Evolutionary conservation across 2,797 vertebrate species (phyloP).

Genomic region (Chloroceryle inda): DNA sequence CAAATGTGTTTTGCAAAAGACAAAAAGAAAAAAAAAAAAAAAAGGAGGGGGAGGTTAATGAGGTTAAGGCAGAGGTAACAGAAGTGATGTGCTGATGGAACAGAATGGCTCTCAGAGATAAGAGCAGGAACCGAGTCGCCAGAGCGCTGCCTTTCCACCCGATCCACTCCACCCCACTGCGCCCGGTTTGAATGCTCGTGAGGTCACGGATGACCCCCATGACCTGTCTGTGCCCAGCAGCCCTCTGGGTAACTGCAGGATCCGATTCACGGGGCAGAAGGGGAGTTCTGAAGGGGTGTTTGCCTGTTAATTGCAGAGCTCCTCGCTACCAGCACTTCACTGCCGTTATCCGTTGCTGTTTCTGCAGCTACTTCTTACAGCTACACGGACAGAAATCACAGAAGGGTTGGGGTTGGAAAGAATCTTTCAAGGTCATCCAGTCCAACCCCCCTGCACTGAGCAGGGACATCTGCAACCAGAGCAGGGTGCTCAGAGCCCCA

Average conservation of each 20-base stretch:
- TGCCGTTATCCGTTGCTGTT: neutral
- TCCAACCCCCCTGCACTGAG: neutral
- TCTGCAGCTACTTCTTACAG: neutral
- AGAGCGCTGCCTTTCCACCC: neutral
- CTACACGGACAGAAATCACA: neutral
- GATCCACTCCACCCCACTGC: neutral
- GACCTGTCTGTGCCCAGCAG: neutral
- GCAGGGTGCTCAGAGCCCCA: neutral
- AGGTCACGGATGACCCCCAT: neutral
- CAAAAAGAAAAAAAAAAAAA: neutral
- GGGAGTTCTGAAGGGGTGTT: neutral
- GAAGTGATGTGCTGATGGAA: neutral
- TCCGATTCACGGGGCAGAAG: neutral
- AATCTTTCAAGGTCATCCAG: neutral
- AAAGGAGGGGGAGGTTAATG: neutral
- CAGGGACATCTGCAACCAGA: no score
- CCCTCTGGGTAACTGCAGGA: neutral
- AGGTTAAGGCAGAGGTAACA: neutral
- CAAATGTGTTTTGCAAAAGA: no score
- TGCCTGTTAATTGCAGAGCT: neutral
- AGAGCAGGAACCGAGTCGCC: neutral
- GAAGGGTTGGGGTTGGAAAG: no score
- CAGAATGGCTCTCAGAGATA: neutral
- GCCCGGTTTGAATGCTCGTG: neutral
- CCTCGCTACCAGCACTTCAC: neutral